Evolutionary conservation across 1,140 invertebrate genomes (phyloP), one percentile per base, ranked within the genome.

Genomic region (Diorhabda sublineata): DNA sequence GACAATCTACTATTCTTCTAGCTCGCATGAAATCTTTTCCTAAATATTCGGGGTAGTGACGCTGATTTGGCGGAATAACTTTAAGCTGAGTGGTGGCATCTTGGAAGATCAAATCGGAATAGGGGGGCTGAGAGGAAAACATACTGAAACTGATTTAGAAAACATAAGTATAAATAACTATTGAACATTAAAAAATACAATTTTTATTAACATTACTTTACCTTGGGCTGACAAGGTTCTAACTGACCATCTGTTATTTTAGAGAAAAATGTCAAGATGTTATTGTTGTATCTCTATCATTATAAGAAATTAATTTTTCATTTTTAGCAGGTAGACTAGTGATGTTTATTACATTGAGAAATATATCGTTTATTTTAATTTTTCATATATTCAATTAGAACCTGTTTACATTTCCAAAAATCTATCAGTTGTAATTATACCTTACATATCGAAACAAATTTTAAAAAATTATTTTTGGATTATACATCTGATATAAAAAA

Each of bases 81-180:
- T 88, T 84, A n/a, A 97, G 81, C 74, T 95, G 92, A 44, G 93
- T 90, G 0, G 95, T 92, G 0, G 94, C 92, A 80, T 97, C 94
- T 83, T 95, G 94, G 82, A 97, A 97, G 70, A 97, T 97, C 0
- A 97, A 81, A 82, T 97, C 94, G 60, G 89, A 88, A 77, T 89
- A 93, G 0, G 92, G 92, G 2, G 90, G 85, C 9, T 83, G 81
- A 0, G 94, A 96, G 65, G 88, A 89, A 79, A 95, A 97, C 93
- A 97, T 94, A 71, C 92, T 93, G 78, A 94, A 95, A 76, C 92
- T 91, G 3, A 8, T 26, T 26, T 26, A 26, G 26, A 26, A 26
- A 26, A 26, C 26, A 26, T 26, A 26, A 26, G 26, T 26, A 26
- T 56, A 7, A 7, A 7, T 56, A 56, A 56, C 6, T 26, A 58